These are phyloP conservation scores for Dolomedes plantarius DNA, from an alignment of 2,888 invertebrate genomes.

Conservation along the genomic window DNA sequence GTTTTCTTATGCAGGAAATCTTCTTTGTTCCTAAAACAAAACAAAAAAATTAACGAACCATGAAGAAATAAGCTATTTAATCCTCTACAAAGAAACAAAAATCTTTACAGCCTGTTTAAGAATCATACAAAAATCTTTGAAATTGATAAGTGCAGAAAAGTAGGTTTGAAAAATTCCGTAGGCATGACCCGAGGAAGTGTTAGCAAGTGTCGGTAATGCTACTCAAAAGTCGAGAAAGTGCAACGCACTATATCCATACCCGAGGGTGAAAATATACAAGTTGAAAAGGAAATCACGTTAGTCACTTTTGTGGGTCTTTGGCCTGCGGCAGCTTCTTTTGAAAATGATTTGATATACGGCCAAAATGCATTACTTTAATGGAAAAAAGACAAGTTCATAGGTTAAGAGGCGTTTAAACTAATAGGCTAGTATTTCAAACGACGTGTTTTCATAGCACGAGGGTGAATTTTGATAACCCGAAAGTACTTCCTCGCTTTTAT, in stretches of 20 bases:
- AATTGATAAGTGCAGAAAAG: neutral
- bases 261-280: neutral
- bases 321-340: neutral
- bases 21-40: neutral
- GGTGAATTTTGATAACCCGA: neutral
- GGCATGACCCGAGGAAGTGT: neutral
- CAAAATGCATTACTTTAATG: neutral
- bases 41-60: neutral
- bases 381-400: neutral
- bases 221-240: neutral
- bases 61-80: neutral
- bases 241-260: neutral
- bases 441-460: neutral
- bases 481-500: neutral
- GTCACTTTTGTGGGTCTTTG: neutral
- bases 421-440: neutral
- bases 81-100: neutral
- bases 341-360: neutral
- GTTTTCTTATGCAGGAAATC: neutral
- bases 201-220: too few species aligned
- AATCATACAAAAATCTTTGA: neutral
- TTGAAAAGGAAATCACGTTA: neutral
- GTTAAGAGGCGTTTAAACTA: neutral
- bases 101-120: neutral
- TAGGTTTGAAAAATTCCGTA: neutral